phyloP scores from a whole-genome alignment of 2,113 vertebrate genomes.

The Pterocles burchelli region DNA sequence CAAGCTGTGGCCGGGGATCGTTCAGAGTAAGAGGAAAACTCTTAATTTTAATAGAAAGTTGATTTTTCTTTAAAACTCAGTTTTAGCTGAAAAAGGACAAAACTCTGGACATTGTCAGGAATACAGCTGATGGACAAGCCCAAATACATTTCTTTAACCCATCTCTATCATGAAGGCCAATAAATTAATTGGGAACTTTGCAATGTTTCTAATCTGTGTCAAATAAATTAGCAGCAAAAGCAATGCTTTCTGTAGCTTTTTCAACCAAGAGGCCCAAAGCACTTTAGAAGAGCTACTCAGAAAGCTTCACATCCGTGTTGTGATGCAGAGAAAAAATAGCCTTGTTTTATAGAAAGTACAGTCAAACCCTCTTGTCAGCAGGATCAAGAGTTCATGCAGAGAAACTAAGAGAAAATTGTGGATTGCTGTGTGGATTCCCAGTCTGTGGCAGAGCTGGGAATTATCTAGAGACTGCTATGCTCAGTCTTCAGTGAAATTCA shows the following conservation, averaged over 20 bases:
- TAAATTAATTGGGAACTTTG: not conserved
- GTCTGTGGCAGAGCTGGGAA: not conserved
- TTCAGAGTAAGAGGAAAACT: constrained; percentile 60
- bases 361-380: not conserved
- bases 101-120: not conserved
- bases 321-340: not conserved
- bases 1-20: constrained; percentile 68
- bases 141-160: not conserved
- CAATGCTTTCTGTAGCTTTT: not conserved
- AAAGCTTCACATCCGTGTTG: not conserved
- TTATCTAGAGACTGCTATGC: not conserved
- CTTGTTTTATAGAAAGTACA: not conserved
- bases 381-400: not conserved
- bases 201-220: not conserved
- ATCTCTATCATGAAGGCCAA: not conserved
- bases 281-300: not conserved
- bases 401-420: not conserved
- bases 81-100: not conserved
- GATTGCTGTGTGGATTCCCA: not conserved
- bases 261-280: not conserved
- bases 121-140: not conserved
- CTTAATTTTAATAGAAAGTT: not conserved
- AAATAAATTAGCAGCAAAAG: not conserved
- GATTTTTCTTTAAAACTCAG: not conserved
- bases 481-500: not conserved